phyloP scores from a whole-genome alignment of 2,113 vertebrate genomes.

The Petrocephalus microphthalmus region DNA sequence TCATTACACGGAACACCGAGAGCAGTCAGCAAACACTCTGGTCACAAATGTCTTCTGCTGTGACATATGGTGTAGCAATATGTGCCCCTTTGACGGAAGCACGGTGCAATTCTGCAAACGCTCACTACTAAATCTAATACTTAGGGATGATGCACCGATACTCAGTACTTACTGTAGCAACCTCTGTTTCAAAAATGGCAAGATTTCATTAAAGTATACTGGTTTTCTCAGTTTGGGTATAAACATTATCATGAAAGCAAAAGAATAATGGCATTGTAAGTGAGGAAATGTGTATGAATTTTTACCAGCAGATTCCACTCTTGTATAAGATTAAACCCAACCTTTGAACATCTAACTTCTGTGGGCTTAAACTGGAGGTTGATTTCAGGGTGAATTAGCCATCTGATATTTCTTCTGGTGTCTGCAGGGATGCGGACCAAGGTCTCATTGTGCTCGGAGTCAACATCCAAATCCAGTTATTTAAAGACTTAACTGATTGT shows the following conservation, averaged over 20 bases:
- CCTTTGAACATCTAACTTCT: background rate
- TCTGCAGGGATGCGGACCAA: background rate
- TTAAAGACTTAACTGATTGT: background rate
- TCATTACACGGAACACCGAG: background rate
- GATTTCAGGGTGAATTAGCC: background rate
- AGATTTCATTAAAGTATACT: background rate
- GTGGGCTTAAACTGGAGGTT: background rate
- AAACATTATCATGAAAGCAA: background rate
- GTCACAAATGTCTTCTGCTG: background rate
- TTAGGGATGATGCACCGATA: background rate
- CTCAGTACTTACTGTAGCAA: background rate
- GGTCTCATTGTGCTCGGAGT: background rate
- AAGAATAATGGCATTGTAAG: background rate
- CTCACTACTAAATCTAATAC: background rate
- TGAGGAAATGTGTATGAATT: background rate
- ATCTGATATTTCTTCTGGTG: background rate
- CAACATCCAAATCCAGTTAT: background rate
- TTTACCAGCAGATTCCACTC: background rate
- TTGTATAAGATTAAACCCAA: background rate
- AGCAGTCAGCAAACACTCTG: background rate
- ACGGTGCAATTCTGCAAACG: background rate
- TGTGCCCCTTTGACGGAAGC: background rate
- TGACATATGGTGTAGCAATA: slow-evolving; percentile 5
- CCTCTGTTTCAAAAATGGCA: background rate
- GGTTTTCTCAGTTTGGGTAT: background rate